Evolutionary conservation across 2,888 invertebrate species (phyloP).

Genomic region (Euzophera pinguis): DNA sequence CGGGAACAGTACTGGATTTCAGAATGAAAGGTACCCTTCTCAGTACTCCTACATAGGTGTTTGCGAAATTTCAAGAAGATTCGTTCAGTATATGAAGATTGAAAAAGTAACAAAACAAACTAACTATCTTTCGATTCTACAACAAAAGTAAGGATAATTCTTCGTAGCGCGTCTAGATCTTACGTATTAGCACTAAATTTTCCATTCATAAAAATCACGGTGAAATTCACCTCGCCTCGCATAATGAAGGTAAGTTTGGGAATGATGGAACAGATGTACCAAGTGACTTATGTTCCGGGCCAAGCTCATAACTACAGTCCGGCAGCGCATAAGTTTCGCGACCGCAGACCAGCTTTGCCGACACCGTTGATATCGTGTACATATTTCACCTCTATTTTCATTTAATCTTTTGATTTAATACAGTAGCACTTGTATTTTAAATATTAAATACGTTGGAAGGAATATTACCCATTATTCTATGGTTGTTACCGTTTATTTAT

Average conservation of each 20-base stretch:
- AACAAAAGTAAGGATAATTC: too few relatives aligned
- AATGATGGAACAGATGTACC: slow-evolving; percentile 60
- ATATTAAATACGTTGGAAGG: not conserved
- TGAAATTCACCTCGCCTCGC: slow-evolving; percentile 14
- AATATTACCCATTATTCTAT: not conserved
- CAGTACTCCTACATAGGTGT: too few relatives aligned
- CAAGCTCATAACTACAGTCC: slow-evolving; percentile 66
- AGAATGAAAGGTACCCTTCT: too few relatives aligned
- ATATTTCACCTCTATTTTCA: slow-evolving; percentile 14
- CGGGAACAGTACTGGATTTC: too few relatives aligned
- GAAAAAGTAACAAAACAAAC: too few relatives aligned
- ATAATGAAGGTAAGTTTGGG: slow-evolving; percentile 44
- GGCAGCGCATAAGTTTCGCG: slow-evolving; percentile 65
- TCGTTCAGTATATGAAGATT: too few relatives aligned
- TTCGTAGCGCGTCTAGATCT: too few relatives aligned
- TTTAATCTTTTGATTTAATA: slow-evolving; percentile 14
- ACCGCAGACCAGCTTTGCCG: slow-evolving; percentile 41
- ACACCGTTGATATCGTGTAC: slow-evolving; percentile 17
- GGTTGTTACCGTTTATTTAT: too few relatives aligned
- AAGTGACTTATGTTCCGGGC: slow-evolving; percentile 57
- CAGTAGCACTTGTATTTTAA: slow-evolving; percentile 6
- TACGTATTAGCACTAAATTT: too few relatives aligned
- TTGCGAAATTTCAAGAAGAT: too few relatives aligned
- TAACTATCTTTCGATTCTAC: too few relatives aligned
- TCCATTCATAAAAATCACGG: not conserved